Percentiles rank a stretch among this genome's conserved stretches.
These are phyloP conservation scores for Formica selysi DNA, from an alignment of 1,140 invertebrate genomes.

Conservation along the genomic window DNA sequence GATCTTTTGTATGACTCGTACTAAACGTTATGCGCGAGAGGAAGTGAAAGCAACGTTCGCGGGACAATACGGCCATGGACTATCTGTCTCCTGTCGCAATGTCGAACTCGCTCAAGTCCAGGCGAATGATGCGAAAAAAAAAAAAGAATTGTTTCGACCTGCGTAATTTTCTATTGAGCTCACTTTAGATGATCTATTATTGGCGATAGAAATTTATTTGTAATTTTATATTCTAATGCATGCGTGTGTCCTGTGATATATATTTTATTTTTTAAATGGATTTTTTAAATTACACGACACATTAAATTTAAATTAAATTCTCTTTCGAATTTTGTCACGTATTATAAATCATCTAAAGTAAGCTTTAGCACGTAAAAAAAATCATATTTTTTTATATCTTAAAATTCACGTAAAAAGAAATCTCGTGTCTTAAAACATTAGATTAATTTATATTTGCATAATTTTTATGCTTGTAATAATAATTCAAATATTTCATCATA, in stretches of 20 bases:
- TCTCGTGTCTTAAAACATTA: background rate
- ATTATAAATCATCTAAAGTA: too few species aligned
- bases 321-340: too few species aligned
- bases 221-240: too few species aligned
- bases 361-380: background rate
- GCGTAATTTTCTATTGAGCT: conserved; percentile 9
- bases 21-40: conserved; percentile 66
- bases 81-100: conserved; percentile 66
- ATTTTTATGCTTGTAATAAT: too few species aligned
- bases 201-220: conserved; percentile 8
- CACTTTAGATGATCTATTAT: too few species aligned
- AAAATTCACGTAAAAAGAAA: background rate
- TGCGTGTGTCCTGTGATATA: too few species aligned
- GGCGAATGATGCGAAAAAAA: background rate
- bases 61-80: conserved; percentile 78
- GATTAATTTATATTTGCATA: too few species aligned
- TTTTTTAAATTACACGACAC: too few species aligned
- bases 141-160: conserved; percentile 17
- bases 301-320: too few species aligned
- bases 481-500: too few species aligned
- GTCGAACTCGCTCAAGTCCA: conserved; percentile 28
- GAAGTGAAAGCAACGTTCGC: conserved; percentile 81
- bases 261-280: too few species aligned
- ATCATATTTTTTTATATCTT: background rate
- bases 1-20: conserved; percentile 53